Conservation (phyloP, 2,797 vertebrate species). For the Sebastes diaconus region DNA sequence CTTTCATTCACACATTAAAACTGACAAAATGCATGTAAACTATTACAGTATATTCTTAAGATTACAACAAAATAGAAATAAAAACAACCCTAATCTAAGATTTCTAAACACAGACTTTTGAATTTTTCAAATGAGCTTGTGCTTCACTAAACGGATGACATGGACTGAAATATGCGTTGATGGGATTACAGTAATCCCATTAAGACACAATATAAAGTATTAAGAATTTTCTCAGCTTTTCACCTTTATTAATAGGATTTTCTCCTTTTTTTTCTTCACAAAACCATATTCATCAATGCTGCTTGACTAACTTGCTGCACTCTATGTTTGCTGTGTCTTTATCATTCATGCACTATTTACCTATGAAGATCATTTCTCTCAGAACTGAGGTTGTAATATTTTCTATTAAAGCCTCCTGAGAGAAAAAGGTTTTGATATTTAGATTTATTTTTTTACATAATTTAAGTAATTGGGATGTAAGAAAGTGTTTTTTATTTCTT, state of each 20-base stretch:
- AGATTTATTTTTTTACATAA: background rate
- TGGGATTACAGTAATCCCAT: background rate
- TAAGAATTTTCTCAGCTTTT: background rate
- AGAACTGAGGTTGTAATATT: background rate
- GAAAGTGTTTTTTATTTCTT: background rate
- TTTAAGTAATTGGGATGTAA: background rate
- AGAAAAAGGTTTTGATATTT: background rate
- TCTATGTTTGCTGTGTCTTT: background rate
- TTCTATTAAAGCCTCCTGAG: background rate
- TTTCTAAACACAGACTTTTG: background rate
- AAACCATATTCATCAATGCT: background rate
- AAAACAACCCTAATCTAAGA: too few species aligned
- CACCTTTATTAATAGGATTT: background rate
- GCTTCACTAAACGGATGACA: background rate
- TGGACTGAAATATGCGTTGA: background rate
- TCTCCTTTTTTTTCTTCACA: background rate
- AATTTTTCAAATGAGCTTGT: background rate
- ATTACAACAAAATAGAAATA: too few species aligned
- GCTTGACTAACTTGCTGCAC: background rate
- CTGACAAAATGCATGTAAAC: too few species aligned
- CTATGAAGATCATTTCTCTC: background rate
- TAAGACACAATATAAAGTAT: background rate
- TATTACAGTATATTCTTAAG: too few species aligned
- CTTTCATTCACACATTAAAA: too few species aligned
- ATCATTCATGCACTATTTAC: background rate